A percentile compares a stretch with the other conserved stretches of the same genome.
Conservation (phyloP, 2,888 invertebrate genomes). For the Dasysyrphus albostriatus region DNA sequence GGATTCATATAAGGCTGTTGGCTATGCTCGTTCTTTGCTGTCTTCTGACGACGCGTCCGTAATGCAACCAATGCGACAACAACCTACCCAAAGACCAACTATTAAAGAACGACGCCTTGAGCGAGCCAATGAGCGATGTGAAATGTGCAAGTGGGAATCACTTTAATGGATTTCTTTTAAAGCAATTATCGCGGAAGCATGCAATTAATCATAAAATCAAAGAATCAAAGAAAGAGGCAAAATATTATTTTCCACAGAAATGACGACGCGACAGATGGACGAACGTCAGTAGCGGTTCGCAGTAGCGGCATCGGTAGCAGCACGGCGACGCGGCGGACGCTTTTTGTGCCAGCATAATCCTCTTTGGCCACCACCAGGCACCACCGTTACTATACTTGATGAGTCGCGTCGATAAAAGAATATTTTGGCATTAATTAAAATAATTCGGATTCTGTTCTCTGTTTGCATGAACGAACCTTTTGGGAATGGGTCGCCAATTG, state of each 20-base stretch:
- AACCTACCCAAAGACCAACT: not conserved
- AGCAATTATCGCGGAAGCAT: conserved; percentile 74
- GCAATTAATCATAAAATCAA: conserved; percentile 74
- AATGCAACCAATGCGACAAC: conserved; percentile 1
- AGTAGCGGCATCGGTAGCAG: not conserved
- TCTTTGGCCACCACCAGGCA: not conserved
- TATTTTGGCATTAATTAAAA: conserved; percentile 72
- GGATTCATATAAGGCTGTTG: conserved; percentile 16
- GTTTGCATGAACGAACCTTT: conserved; percentile 38
- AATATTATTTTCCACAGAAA: conserved; percentile 40
- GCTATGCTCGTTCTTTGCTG: conserved; percentile 6
- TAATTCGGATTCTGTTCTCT: conserved; percentile 58
- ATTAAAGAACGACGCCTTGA: conserved; percentile 33
- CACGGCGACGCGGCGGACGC: not conserved
- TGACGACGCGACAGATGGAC: conserved; percentile 4
- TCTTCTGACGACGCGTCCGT: conserved; percentile 27
- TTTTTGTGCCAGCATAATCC: conserved; percentile 21
- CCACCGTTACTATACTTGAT: conserved; percentile 37
- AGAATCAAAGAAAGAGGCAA: conserved; percentile 64
- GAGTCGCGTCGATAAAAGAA: conserved; percentile 47
- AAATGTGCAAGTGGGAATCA: conserved; percentile 58
- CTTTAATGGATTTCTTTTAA: conserved; percentile 74
- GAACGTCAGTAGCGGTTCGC: conserved; percentile 6
- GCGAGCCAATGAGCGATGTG: conserved; percentile 52
- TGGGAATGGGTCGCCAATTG: conserved; percentile 19